A percentile compares a stretch with the other conserved stretches of the same genome.
These are phyloP conservation scores for Notodromas monacha DNA, from an alignment of 2,888 invertebrate genomes.

Conservation along the genomic window DNA sequence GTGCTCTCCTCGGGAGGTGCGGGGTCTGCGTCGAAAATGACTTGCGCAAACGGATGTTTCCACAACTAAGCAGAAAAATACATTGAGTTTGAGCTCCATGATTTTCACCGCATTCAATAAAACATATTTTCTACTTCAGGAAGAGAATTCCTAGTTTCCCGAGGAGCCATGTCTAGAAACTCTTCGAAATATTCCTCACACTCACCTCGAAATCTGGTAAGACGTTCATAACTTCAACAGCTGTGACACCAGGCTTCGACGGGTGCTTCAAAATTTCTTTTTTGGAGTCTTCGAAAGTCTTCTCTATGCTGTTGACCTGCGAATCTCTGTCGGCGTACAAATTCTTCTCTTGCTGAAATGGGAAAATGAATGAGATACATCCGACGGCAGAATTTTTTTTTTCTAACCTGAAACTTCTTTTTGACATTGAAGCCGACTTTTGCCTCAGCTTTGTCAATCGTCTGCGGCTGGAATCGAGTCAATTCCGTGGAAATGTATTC, in stretches of 20 bases:
- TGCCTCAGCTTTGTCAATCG: conserved; percentile 88
- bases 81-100: neutral
- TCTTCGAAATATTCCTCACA: neutral
- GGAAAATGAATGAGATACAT: neutral
- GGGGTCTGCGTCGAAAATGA: conserved; percentile 93
- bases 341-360: conserved; percentile 39
- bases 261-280: conserved; percentile 60
- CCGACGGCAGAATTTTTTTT: neutral
- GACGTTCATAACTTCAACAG: conserved; percentile 53
- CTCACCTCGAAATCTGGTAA: conserved; percentile 64
- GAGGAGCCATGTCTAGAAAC: neutral
- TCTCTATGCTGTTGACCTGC: conserved; percentile 86
- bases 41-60: conserved; percentile 85
- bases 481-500: conserved; percentile 98
- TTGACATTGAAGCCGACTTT: conserved; percentile 96
- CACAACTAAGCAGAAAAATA: conserved; percentile 30
- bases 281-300: conserved; percentile 73
- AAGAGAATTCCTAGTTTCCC: neutral
- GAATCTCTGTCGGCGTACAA: conserved; percentile 83
- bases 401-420: conserved; percentile 32
- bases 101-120: no score
- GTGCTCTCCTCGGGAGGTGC: conserved; percentile 58
- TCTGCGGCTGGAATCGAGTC: conserved; percentile 78
- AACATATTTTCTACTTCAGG: neutral
- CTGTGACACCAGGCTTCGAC: conserved; percentile 73